These are phyloP conservation scores for Xanthorhoe spadicearia DNA, from an alignment of 2,888 invertebrate species.

Conservation along the genomic window DNA sequence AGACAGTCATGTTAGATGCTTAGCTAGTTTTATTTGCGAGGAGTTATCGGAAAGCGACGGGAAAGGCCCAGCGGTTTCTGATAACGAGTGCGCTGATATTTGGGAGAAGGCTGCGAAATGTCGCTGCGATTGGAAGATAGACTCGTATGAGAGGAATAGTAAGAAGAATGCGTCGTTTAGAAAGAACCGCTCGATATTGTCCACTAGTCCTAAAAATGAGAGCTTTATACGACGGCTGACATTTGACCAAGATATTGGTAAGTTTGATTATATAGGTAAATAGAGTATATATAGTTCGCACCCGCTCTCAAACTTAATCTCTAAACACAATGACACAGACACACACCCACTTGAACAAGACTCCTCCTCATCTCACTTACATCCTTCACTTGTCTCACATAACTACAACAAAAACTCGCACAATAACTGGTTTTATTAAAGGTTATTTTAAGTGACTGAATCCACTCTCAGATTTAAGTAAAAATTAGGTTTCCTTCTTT, in stretches of 20 bases:
- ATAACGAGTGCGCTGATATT: slow-evolving; percentile 82
- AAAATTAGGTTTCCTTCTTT: too few species aligned
- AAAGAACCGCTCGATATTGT: slow-evolving; percentile 79
- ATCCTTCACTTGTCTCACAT: too few species aligned
- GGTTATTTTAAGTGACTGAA: too few species aligned
- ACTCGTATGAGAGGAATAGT: slow-evolving; percentile 78
- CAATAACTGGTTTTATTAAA: too few species aligned
- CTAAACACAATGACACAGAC: too few species aligned
- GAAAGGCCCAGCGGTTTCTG: slow-evolving; percentile 82
- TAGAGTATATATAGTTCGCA: too few species aligned
- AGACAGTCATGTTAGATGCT: slow-evolving; percentile 71
- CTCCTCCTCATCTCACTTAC: too few species aligned
- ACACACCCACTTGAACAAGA: too few species aligned
- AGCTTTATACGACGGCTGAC: slow-evolving; percentile 72
- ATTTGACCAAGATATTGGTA: slow-evolving; percentile 79
- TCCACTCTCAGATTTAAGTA: too few species aligned
- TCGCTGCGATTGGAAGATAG: slow-evolving; percentile 86
- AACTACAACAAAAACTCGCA: too few species aligned
- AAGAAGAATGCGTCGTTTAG: slow-evolving; percentile 82
- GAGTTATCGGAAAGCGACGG: slow-evolving; percentile 67
- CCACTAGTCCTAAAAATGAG: slow-evolving; percentile 74
- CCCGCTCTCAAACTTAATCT: too few species aligned
- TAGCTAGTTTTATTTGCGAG: slow-evolving; percentile 75
- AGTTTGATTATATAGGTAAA: slow-evolving; percentile 47
- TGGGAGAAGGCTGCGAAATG: slow-evolving; percentile 86